Percentiles rank a stretch among this genome's conserved stretches.
phyloP scores from a whole-genome alignment of 92 coral and sea anemone species.

The Palythoa caribaeorum region DNA sequence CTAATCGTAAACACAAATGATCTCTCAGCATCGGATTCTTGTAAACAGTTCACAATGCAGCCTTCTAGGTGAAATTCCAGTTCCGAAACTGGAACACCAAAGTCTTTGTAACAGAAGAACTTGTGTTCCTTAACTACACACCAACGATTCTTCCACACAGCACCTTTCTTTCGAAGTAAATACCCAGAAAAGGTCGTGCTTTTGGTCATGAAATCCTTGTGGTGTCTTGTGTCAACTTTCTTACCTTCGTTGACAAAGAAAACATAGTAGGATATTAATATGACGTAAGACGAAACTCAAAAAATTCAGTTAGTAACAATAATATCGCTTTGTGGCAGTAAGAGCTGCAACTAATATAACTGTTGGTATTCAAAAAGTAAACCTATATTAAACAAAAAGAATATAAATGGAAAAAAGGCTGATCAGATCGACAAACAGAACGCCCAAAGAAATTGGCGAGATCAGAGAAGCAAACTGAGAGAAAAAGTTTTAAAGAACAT shows the following conservation, averaged over 20 bases:
- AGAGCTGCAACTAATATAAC: too few species aligned
- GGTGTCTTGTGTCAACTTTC: conserved; percentile 64
- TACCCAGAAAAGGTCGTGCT: conserved; percentile 88
- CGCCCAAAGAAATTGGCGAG: too few species aligned
- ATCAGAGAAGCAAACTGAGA: too few species aligned
- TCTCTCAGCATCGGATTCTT: conserved; percentile 69
- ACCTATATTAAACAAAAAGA: too few species aligned
- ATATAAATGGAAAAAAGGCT: too few species aligned
- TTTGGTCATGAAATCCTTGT: conserved; percentile 46
- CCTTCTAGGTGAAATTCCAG: conserved; percentile 78
- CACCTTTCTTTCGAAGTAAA: conserved; percentile 90
- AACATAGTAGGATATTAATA: background rate
- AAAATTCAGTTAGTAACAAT: background rate
- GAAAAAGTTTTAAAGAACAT: too few species aligned
- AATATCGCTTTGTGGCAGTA: too few species aligned
- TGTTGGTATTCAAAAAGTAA: too few species aligned
- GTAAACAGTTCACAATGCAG: conserved; percentile 54
- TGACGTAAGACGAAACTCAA: background rate
- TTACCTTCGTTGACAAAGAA: conserved; percentile 58
- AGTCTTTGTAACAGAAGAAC: conserved; percentile 87
- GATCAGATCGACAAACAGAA: too few species aligned
- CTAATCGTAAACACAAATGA: conserved; percentile 72
- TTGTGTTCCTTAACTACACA: conserved; percentile 84
- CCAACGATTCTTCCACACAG: conserved; percentile 92
- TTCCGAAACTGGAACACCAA: conserved; percentile 78